Evolutionary conservation across 2,113 vertebrate genomes (phyloP), one percentile per base, ranked within the genome.

Genomic region (Sclerurus mexicanus): DNA sequence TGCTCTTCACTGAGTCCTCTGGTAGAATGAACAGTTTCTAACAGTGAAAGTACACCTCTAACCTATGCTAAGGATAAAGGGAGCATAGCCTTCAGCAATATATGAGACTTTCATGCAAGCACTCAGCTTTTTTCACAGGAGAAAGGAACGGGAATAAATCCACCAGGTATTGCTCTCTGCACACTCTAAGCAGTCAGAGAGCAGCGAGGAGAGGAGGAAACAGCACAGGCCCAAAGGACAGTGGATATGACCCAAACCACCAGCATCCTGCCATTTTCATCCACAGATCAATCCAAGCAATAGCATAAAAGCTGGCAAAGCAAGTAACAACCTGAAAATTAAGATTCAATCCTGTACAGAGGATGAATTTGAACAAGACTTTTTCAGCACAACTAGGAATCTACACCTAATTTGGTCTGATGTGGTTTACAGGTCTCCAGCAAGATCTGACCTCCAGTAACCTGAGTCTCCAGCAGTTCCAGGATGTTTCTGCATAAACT

Each of bases 101-200:
- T 4, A 39, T 53, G 49, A 75, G 30, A 66, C 42, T 89, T 87
- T 91, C 73, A 82, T 84, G 76, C 47, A 73, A 71, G 71, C 22
- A 42, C 40, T 90, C 73, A 20, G 40, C 6, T 68, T 85, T 77
- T 81, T 76, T 33, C 58, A 64, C 50, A 77, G 81, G 27, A 53
- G 59, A 91, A 72, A 67, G 24, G 47, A 89, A 60, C 14, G 64
- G 58, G 60, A 82, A 75, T 17, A 89, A 74, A 80, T 3, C 24
- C 89, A 87, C 23, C 80, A 81, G 50, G 59, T 50, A 63, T 1
- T 53, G 68, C 42, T 67, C 40, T 14, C 76, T 49, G 50, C 50
- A 58, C 0, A 1, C 44, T 44, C 31, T 15, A 1, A 2, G 1
- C 55, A 35, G 53, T 0, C 19, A 72, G 47, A 53, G 9, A 67